Percentiles rank a stretch among this genome's conserved stretches.
These are phyloP conservation scores for Microplitis mediator DNA, from an alignment of 1,140 invertebrate genomes.

Conservation along the genomic window DNA sequence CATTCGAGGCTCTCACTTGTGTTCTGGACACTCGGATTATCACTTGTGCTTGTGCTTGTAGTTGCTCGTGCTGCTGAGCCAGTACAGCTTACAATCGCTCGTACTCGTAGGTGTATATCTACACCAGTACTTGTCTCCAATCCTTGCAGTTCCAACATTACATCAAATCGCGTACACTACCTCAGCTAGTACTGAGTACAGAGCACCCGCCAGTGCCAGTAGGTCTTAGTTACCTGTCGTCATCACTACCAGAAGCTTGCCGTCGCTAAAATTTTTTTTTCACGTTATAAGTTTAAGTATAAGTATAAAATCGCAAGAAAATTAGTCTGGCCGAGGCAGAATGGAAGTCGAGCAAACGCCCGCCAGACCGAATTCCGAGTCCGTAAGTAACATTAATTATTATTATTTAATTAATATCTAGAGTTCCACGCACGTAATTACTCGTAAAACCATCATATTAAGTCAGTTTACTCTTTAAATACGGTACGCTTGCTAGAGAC, in stretches of 20 bases:
- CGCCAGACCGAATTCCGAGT: slow-evolving; percentile 40
- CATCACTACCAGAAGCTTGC: slow-evolving; percentile 13
- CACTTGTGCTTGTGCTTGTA: too few species aligned
- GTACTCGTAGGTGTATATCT: neutral
- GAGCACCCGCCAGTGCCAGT: neutral
- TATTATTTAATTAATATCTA: neutral
- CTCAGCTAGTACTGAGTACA: slow-evolving; percentile 18
- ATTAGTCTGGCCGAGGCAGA: slow-evolving; percentile 25
- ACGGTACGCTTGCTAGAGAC: slow-evolving; percentile 35
- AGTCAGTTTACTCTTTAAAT: slow-evolving; percentile 48
- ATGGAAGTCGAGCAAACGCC: slow-evolving; percentile 51
- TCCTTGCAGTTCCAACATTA: too few species aligned
- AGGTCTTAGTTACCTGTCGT: slow-evolving; percentile 1
- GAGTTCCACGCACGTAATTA: slow-evolving; percentile 36
- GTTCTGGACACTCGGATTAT: too few species aligned
- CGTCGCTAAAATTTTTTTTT: slow-evolving; percentile 14
- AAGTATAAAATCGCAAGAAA: neutral
- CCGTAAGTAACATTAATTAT: slow-evolving; percentile 43
- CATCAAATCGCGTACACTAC: neutral
- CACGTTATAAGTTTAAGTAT: slow-evolving; percentile 10
- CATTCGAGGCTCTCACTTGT: too few species aligned
- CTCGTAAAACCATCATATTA: slow-evolving; percentile 22
- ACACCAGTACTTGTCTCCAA: too few species aligned
- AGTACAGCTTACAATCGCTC: neutral
- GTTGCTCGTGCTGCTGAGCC: neutral